Evolutionary conservation across 2,113 vertebrate species (phyloP).

Genomic region (Paedocypris sp.): DNA sequence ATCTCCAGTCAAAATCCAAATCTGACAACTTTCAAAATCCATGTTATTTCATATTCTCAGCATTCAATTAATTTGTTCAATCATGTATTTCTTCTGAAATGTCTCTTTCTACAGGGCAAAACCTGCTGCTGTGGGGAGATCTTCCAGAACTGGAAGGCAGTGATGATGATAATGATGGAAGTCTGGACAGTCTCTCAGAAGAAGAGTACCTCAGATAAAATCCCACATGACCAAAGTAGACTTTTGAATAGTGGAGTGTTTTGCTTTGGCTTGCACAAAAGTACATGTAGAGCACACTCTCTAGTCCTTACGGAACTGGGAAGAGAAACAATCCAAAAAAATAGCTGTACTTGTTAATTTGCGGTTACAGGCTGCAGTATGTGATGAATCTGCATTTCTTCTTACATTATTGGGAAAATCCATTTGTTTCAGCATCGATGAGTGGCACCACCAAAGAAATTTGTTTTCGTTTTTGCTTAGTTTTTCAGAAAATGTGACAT

Average conservation of each 20-base stretch:
- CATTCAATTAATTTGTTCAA: no score
- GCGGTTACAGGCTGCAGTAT: no score
- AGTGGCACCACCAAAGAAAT: conserved; percentile 12
- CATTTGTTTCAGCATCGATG: not conserved
- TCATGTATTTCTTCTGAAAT: no score
- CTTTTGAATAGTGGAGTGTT: not conserved
- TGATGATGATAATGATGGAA: conserved; percentile 75
- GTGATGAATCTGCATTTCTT: no score
- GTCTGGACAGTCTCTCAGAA: conserved; percentile 61
- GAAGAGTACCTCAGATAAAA: conserved; percentile 75
- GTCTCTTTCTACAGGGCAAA: conserved; percentile 67
- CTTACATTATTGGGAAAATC: no score
- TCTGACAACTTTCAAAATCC: no score
- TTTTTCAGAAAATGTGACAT: no score
- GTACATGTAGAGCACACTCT: conserved; percentile 9
- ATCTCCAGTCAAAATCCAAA: no score
- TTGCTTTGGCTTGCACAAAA: not conserved
- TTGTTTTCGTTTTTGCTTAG: not conserved
- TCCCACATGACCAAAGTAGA: not conserved
- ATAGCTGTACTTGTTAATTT: not conserved
- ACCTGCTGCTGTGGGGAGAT: conserved; percentile 86
- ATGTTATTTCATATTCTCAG: no score
- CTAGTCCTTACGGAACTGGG: not conserved
- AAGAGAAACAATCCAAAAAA: not conserved
- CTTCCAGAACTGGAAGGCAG: conserved; percentile 82